Evolutionary conservation across 53 echinoderm and acorn worm species (phyloP), one percentile per base, ranked within the genome.

Genomic region (Holothuria scabra): DNA sequence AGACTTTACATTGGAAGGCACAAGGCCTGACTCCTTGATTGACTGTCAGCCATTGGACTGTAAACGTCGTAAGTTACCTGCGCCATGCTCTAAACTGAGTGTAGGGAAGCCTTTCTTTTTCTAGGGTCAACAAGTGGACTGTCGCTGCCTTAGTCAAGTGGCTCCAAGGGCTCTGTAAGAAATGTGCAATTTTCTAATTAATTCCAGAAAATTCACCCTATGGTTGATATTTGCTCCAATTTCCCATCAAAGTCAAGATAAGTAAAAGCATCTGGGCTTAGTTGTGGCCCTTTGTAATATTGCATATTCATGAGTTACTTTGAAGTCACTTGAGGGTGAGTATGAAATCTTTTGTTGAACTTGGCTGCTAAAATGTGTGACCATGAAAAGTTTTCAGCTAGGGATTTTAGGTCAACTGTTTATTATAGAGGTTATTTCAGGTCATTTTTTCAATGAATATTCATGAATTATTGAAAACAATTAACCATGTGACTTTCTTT

Each of bases 41-140:
- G 87, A 88, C 79, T 95, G 95, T 87, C 84, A 81, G 84, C 49
- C 82, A 61, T 76, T 95, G 46, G 72, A 86, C 66, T 95, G 95
- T 87, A 88, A 95, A 72, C 81, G 85, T 46, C 87, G 95, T 95
- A 89, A 90, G 95, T 86, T 69, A 46, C 65, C 46, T 29, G 66
- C 58, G 65, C 61, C 29, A 56, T 22, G 21, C 64, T 30, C 64
- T 64, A 32, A 67, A 67, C 72, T 44, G 72, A 72, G 72, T 44
- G 79, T 61, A 34, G 60, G 25, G 65, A 60, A 46, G 62, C 64
- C 64, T 60, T 44, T 35, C 25, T 58, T 79, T 58, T 60, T 63
- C 41, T 60, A 60, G 61, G 72, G 44, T 48, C 72, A 72, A 32
- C 72, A 72, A 21, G 69, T 23, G 21, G 72, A 21, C 72, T 52